Conservation (phyloP, 2,113 vertebrate species). For the Gasterosteus aculeatus region DNA sequence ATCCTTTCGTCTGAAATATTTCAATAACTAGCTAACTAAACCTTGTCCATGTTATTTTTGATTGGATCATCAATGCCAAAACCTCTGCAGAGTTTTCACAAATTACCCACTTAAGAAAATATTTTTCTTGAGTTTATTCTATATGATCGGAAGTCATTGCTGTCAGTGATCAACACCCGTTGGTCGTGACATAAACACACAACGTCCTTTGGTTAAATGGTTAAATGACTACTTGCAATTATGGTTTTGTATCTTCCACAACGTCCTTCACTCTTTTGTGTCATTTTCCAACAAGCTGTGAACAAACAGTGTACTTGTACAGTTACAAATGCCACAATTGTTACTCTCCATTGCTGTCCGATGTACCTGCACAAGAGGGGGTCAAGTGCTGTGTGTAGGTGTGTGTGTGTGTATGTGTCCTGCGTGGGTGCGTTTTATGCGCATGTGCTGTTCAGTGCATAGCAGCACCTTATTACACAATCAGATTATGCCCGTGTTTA, state of each 20-base stretch:
- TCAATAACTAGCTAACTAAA: slow-evolving; percentile 5
- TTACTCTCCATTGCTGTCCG: slow-evolving; percentile 4
- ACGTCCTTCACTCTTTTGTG: slow-evolving; percentile 27
- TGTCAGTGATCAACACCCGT: background rate
- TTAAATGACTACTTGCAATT: background rate
- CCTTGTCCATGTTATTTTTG: slow-evolving; percentile 12
- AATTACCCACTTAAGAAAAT: background rate
- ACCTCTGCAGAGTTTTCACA: background rate
- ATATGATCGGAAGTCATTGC: background rate
- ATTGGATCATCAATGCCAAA: background rate
- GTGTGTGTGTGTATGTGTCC: background rate
- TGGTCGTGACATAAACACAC: background rate
- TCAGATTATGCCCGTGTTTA: slow-evolving; percentile 67
- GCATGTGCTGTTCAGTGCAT: slow-evolving; percentile 46
- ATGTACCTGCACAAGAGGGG: background rate
- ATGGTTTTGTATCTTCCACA: background rate
- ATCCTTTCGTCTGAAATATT: slow-evolving; percentile 13
- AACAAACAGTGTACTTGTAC: slow-evolving; percentile 14
- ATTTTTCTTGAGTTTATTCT: background rate
- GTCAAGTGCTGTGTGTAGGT: slow-evolving; percentile 30
- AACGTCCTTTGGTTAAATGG: background rate
- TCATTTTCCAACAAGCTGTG: slow-evolving; percentile 3
- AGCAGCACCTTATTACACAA: slow-evolving; percentile 60
- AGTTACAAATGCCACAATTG: background rate
- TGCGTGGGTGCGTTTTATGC: background rate